Base-by-base conservation (phyloP, 2,888 invertebrate species). In the Coelinius sp. region DNA sequence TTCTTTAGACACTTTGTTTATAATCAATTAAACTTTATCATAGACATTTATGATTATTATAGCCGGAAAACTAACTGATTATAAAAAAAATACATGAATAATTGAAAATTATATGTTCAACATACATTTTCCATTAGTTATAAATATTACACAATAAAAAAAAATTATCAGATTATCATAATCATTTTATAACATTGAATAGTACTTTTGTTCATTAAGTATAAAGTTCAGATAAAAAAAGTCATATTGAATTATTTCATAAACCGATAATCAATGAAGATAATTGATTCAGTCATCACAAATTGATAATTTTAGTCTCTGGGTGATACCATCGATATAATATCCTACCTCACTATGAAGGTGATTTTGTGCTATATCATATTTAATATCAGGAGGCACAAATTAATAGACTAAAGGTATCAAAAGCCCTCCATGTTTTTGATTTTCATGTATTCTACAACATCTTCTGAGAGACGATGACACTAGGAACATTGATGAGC, bases 211-310 rank as follows among this genome's bases (percentile, higher is more conserved):
- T 49, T 49, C 20, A 49, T 8, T 49, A 1, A 49, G 46, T 49
- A 49, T 49, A 49, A 49, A 49, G 46, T 49, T 49, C 46, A 49
- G 2, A 8, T 49, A 49, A 49, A 49, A 49, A 49, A 49, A 31
- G 31, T 31, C 31, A 8, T 4, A 4, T 31, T 31, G 31, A 31
- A 31, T 31, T n/a, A n/a, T n/a, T n/a, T n/a, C n/a, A n/a, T n/a
- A n/a, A n/a, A n/a, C n/a, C n/a, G n/a, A 41, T 41, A 12, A n/a
- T 12, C 41, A 4, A n/a, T 41, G 41, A 41, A 41, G 41, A 41
- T 12, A 41, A 41, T 41, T 41, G 41, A n/a, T 41, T 41, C 41
- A 41, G 41, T 41, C 41, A n/a, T 12, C n/a, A 41, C 35, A 35
- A 44, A 44, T 44, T 44, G n/a, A 44, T 12, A 44, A 44, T 5